phyloP scores from a whole-genome alignment of 1,140 invertebrate genomes.

The Drosophila parabipectinata region DNA sequence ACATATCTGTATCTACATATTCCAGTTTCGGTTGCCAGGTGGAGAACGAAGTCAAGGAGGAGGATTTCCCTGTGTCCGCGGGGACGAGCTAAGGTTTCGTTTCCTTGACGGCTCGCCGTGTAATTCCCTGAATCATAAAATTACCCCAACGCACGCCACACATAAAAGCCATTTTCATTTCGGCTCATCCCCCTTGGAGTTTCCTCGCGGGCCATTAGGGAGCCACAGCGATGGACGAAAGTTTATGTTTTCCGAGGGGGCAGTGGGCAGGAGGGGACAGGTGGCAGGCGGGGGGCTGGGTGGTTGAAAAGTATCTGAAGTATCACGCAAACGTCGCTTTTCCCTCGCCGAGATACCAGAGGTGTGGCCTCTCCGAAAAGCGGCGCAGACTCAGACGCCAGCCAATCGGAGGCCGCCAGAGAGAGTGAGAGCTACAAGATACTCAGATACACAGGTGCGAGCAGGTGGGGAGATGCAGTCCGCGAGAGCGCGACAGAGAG shows the following conservation, averaged over 20 bases:
- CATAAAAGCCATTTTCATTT: slow-evolving; percentile 81
- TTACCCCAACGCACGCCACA: slow-evolving; percentile 74
- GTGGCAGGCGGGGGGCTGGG: not conserved
- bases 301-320: slow-evolving; percentile 19
- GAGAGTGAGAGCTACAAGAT: slow-evolving; percentile 43
- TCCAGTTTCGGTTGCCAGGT: slow-evolving; percentile 5
- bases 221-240: slow-evolving; percentile 27
- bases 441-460: slow-evolving; percentile 23
- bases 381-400: slow-evolving; percentile 62
- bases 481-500: slow-evolving; percentile 12
- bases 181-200: slow-evolving; percentile 34
- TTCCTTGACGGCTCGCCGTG: slow-evolving; percentile 15
- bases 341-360: slow-evolving; percentile 50
- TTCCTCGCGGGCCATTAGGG: slow-evolving; percentile 39
- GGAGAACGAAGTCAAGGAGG: not conserved
- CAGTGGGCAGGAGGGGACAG: not conserved
- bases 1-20: slow-evolving; percentile 47
- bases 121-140: slow-evolving; percentile 74
- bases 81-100: slow-evolving; percentile 2
- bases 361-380: slow-evolving; percentile 70
- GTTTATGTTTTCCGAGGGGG: slow-evolving; percentile 47
- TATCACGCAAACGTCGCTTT: slow-evolving; percentile 54
- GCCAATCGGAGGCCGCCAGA: slow-evolving; percentile 56
- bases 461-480: slow-evolving; percentile 13
- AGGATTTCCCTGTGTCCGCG: not conserved